Evolutionary conservation across 2,888 invertebrate species (phyloP).

Genomic region (Andrena haemorrhoa): DNA sequence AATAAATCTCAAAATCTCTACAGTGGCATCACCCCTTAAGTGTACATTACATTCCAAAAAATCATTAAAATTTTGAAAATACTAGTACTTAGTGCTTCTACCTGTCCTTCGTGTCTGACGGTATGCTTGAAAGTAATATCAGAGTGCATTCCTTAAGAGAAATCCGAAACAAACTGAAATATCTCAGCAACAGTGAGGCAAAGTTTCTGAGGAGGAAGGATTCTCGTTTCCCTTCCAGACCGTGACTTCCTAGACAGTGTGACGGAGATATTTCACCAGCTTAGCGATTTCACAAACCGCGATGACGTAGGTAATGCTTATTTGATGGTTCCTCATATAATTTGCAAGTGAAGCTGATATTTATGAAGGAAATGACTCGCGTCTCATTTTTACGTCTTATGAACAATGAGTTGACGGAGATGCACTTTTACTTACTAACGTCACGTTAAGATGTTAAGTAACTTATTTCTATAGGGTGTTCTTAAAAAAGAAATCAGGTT

Average conservation of each 20-base stretch:
- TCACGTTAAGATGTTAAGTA: no score
- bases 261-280: slow-evolving; percentile 38
- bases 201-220: slow-evolving; percentile 55
- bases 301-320: slow-evolving; percentile 29
- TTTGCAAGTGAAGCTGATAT: not conserved
- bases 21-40: no score
- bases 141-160: slow-evolving; percentile 50
- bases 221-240: slow-evolving; percentile 20
- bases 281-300: slow-evolving; percentile 29
- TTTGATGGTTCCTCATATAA: slow-evolving; percentile 20
- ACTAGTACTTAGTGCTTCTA: slow-evolving; percentile 4
- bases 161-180: slow-evolving; percentile 64
- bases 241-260: slow-evolving; percentile 19
- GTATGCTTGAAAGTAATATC: slow-evolving; percentile 47
- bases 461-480: no score
- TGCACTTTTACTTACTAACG: no score
- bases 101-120: slow-evolving; percentile 15
- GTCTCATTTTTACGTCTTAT: slow-evolving; percentile 9
- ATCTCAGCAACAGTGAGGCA: slow-evolving; percentile 60
- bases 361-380: slow-evolving; percentile 4
- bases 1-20: no score
- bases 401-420: slow-evolving; percentile 31
- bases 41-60: slow-evolving; percentile 3
- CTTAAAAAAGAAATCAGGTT: no score
- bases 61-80: slow-evolving; percentile 1